Conservation (phyloP, 2,797 vertebrate species). For the Sebastiscus tertius region DNA sequence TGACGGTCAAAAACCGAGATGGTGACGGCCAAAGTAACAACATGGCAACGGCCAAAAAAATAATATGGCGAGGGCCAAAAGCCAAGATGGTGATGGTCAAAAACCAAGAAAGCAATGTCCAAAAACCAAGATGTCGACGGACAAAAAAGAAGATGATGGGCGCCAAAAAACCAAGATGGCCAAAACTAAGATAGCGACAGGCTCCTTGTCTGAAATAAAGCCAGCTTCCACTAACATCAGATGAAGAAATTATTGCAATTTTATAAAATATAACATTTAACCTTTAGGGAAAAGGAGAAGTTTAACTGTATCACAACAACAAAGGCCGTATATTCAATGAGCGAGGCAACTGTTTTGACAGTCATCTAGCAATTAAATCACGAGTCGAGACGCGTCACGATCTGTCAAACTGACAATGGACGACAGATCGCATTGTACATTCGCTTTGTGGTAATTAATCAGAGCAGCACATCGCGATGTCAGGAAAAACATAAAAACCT, state of each 20-base stretch:
- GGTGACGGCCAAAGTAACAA: too few relatives aligned
- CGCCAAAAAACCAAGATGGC: too few relatives aligned
- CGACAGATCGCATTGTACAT: background rate
- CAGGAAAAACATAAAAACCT: background rate
- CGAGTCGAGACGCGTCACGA: background rate
- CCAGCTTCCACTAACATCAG: background rate
- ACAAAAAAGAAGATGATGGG: too few relatives aligned
- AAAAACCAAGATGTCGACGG: too few relatives aligned
- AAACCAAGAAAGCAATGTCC: too few relatives aligned
- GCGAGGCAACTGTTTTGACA: slow-evolving; percentile 9
- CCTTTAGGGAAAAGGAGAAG: background rate
- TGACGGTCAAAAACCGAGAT: too few relatives aligned
- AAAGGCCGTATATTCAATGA: background rate
- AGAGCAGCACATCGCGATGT: background rate
- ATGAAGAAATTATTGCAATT: background rate
- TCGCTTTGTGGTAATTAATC: background rate
- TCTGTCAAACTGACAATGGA: slow-evolving; percentile 23
- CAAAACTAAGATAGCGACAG: too few relatives aligned
- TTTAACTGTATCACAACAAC: background rate
- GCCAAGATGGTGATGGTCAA: too few relatives aligned
- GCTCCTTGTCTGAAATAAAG: background rate
- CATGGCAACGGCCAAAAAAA: too few relatives aligned
- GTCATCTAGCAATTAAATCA: slow-evolving; percentile 16
- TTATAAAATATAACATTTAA: background rate
- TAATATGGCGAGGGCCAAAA: too few relatives aligned